These are phyloP conservation scores for Apamea monoglypha DNA, from an alignment of 2,888 invertebrate species.

Conservation along the genomic window DNA sequence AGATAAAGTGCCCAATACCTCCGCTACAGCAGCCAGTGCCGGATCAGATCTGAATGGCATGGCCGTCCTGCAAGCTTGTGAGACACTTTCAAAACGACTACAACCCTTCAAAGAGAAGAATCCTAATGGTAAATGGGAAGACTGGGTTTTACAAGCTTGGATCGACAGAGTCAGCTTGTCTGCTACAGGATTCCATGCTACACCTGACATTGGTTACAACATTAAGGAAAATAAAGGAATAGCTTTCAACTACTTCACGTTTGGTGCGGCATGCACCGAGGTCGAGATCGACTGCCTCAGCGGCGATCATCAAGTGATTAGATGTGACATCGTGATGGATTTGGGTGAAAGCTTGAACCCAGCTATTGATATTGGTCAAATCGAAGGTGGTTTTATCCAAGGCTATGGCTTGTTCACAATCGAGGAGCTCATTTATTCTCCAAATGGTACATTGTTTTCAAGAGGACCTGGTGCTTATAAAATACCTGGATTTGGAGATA, in stretches of 20 bases:
- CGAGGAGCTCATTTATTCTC: constrained; percentile 97
- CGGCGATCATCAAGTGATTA: constrained; percentile 97
- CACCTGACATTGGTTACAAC: constrained; percentile 93
- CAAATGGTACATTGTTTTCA: constrained; percentile 94
- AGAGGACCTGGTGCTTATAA: constrained; percentile 98
- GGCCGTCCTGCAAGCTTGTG: constrained; percentile 96
- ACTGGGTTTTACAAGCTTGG: constrained; percentile 95
- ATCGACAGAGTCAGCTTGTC: constrained; percentile 94
- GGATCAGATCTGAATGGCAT: constrained; percentile 97
- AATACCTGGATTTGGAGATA: constrained; percentile 97
- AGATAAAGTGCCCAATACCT: constrained; percentile 97
- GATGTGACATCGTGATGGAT: constrained; percentile 99
- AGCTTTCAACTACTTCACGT: constrained; percentile 96
- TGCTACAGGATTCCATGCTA: constrained; percentile 95
- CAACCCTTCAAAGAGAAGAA: constrained; percentile 93
- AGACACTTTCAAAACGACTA: constrained; percentile 93
- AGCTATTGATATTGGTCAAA: constrained; percentile 98
- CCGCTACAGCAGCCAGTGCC: constrained; percentile 96
- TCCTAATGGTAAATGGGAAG: constrained; percentile 95
- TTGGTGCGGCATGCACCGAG: constrained; percentile 96
- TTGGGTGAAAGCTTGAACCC: constrained; percentile 98
- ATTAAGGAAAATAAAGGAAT: constrained; percentile 93
- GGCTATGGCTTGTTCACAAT: constrained; percentile 98
- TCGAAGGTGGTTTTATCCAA: constrained; percentile 98
- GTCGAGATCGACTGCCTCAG: constrained; percentile 98